Percentiles rank a stretch among this genome's conserved stretches.
Conservation (phyloP, 2,888 invertebrate genomes). For the Acronicta alni region DNA sequence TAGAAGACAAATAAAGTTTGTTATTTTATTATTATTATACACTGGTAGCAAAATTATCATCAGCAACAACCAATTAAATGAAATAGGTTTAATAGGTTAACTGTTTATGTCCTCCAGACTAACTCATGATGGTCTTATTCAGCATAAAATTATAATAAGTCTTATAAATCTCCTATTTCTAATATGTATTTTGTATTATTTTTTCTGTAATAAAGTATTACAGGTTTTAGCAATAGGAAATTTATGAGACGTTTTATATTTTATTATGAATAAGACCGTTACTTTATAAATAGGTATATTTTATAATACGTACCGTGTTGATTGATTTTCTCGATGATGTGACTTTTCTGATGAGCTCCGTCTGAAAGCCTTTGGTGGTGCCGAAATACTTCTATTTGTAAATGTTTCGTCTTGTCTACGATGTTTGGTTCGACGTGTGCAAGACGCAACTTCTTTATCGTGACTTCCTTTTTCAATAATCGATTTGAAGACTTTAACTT, state of each 20-base stretch:
- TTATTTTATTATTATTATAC: too few species aligned
- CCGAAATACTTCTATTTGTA: slow-evolving; percentile 76
- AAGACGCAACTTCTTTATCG: slow-evolving; percentile 49
- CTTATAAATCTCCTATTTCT: too few species aligned
- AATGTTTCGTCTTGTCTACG: slow-evolving; percentile 66
- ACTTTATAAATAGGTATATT: background rate
- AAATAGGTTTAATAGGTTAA: background rate
- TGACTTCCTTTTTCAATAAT: slow-evolving; percentile 73
- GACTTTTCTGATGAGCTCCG: slow-evolving; percentile 55
- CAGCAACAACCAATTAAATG: background rate
- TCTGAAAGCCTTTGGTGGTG: slow-evolving; percentile 73
- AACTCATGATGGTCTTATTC: too few species aligned
- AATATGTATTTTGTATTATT: too few species aligned
- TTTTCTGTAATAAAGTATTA: too few species aligned
- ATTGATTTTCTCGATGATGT: slow-evolving; percentile 47
- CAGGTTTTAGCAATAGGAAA: too few species aligned
- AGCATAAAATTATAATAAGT: too few species aligned
- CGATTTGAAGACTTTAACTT: slow-evolving; percentile 69
- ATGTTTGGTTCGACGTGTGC: slow-evolving; percentile 66
- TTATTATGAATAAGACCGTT: too few species aligned
- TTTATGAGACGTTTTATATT: too few species aligned
- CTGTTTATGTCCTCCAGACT: background rate
- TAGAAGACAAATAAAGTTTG: slow-evolving; percentile 29
- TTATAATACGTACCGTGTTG: slow-evolving; percentile 55
- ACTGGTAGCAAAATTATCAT: too few species aligned